Conservation (phyloP, 2,113 vertebrate genomes). For the Oxygymnocypris stewartii region DNA sequence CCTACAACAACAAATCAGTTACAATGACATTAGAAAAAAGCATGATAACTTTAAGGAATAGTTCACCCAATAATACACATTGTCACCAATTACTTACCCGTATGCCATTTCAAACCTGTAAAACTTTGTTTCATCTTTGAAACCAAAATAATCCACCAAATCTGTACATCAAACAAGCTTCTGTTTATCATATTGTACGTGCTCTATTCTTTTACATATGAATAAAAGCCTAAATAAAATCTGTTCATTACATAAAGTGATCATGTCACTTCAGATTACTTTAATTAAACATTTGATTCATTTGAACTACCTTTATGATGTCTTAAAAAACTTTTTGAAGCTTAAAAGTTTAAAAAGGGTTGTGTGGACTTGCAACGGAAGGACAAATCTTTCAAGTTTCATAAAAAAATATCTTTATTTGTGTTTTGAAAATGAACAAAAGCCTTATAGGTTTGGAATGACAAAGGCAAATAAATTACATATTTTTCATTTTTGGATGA, state of each 20-base stretch:
- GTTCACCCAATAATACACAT: background rate
- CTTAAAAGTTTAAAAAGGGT: background rate
- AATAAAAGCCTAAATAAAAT: background rate
- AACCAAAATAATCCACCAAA: background rate
- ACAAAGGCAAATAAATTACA: background rate
- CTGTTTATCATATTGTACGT: background rate
- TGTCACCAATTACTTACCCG: background rate
- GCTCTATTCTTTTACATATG: background rate
- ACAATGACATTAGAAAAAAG: background rate
- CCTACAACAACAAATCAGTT: constrained; percentile 75
- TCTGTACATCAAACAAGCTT: background rate
- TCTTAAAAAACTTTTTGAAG: background rate
- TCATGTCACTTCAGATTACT: background rate
- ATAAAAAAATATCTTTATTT: background rate
- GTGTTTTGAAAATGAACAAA: background rate
- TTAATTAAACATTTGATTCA: background rate
- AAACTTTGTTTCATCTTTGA: background rate
- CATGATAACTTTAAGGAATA: background rate
- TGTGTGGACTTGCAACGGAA: background rate
- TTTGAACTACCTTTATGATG: background rate
- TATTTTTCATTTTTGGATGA: background rate
- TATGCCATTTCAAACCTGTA: background rate
- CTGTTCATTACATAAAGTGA: background rate
- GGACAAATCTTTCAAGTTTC: background rate
- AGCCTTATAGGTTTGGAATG: background rate